Percentiles rank a stretch among this genome's conserved stretches.
Evolutionary conservation across 2,888 invertebrate species (phyloP).

Genomic region (Sphecodes monilicornis): DNA sequence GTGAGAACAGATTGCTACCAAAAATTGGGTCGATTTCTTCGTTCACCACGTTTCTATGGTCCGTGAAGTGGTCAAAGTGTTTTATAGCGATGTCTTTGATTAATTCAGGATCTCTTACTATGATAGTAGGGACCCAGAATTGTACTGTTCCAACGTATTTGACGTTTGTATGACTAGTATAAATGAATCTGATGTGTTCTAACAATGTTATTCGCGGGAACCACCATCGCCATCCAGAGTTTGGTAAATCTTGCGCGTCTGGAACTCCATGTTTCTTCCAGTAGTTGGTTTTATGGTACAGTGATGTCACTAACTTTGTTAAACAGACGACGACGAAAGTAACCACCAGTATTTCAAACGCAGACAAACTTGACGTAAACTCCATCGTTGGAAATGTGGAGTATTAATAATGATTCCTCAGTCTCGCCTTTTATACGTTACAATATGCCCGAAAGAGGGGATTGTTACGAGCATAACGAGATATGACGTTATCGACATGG

Average conservation of each 20-base stretch:
- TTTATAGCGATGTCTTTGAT: constrained; percentile 77
- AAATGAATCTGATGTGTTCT: neutral
- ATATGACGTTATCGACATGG: no score
- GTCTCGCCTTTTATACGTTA: neutral
- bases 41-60: constrained; percentile 29
- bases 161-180: neutral
- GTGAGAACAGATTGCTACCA: constrained; percentile 76
- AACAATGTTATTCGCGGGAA: neutral
- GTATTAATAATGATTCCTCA: neutral
- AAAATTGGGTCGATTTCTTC: constrained; percentile 74
- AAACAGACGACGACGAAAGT: neutral
- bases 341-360: neutral
- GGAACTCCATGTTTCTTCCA: neutral
- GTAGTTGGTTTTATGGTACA: neutral
- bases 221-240: neutral
- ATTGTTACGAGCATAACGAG: no score
- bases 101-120: neutral
- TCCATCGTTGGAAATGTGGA: neutral
- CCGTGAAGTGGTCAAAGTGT: constrained; percentile 72
- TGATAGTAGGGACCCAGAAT: neutral
- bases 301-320: neutral
- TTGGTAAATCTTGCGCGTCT: neutral
- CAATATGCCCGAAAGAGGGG: no score
- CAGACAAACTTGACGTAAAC: neutral
- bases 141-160: neutral